A percentile compares a stretch with the other conserved stretches of the same genome.
Evolutionary conservation across 2,888 invertebrate genomes (phyloP).

Genomic region (Linnaemya tessellans): DNA sequence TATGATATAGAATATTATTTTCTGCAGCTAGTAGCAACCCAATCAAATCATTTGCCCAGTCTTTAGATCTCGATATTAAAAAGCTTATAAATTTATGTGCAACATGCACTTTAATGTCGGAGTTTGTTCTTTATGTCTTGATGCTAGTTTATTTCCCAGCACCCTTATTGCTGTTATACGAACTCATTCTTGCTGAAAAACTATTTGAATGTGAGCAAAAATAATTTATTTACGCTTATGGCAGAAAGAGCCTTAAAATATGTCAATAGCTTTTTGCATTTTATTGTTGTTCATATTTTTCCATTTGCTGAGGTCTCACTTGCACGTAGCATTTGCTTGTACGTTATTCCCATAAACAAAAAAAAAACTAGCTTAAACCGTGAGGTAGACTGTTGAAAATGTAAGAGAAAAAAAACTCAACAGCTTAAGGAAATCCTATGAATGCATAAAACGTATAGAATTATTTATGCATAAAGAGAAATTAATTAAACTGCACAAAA

Average conservation of each 20-base stretch:
- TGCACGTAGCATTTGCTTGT: conserved; percentile 9
- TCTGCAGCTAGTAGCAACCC: too few species aligned
- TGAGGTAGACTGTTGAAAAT: conserved; percentile 20
- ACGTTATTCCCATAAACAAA: conserved; percentile 4
- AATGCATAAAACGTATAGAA: conserved; percentile 45
- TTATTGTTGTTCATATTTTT: not conserved
- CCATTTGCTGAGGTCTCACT: not conserved
- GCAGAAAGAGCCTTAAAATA: conserved; percentile 53
- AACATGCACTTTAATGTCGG: not conserved
- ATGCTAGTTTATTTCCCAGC: not conserved
- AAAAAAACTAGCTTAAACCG: not conserved
- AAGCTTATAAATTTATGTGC: not conserved
- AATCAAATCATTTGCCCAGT: not conserved
- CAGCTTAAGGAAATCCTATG: conserved; percentile 57
- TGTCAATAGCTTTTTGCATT: conserved; percentile 54
- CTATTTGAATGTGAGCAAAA: not conserved
- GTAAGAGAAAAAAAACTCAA: conserved; percentile 3
- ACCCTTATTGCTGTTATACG: not conserved
- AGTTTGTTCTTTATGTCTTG: not conserved
- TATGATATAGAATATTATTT: too few species aligned
- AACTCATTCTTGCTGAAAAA: not conserved
- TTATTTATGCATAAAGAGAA: conserved; percentile 47
- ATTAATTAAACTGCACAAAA: conserved; percentile 40
- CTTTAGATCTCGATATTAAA: not conserved
- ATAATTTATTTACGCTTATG: conserved; percentile 39